Evolutionary conservation across 2,113 vertebrate genomes (phyloP), one percentile per base, ranked within the genome.

Genomic region (Pangasianodon gigas): DNA sequence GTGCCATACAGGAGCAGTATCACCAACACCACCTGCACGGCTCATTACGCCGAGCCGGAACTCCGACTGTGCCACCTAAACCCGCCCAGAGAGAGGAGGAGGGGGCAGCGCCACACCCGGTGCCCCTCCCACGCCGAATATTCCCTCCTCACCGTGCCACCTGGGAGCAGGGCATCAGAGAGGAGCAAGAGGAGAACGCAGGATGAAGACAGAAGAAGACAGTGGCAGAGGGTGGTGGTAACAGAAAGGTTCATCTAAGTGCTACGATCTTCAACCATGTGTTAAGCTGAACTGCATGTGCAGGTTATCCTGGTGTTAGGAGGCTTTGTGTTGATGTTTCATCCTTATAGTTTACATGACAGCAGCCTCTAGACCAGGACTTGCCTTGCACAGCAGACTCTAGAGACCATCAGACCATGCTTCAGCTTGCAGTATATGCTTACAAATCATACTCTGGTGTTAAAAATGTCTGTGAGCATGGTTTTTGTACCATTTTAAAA

Each of bases 1-100:
- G 60, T 79, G 84, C 95, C 97, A 97, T 95, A 95, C 97, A 90
- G 97, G 98, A 97, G 96, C 90, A 97, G 95, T 79, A 58, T 60
- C 97, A 91, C 89, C 91, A 95, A 87, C 97, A 97, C 94, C 96
- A 97, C 51, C 92, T 94, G 87, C 95, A 94, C 60, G 89, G 84
- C n/a, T 90, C 89, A 11, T 46, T 90, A 85, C 92, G 3, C 93
- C 75, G 92, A 96, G 94, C 96, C 95, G 94, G 94, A 86, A 96
- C 97, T 0, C 97, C 97, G 0, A 96, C 96, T 75, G 93, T 98
- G 84, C 97, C 98, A 92, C 97, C 97, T 65, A 98, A 98, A 94
- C 97, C 97, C 79, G 97, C 97, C 93, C 95, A 97, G 92, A 97
- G 98, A 29, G 98, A 99, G 90, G 96, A 97, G 0, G 98, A 98